Conservation (phyloP, 2,797 vertebrate species). For the Lacerta agilis region DNA sequence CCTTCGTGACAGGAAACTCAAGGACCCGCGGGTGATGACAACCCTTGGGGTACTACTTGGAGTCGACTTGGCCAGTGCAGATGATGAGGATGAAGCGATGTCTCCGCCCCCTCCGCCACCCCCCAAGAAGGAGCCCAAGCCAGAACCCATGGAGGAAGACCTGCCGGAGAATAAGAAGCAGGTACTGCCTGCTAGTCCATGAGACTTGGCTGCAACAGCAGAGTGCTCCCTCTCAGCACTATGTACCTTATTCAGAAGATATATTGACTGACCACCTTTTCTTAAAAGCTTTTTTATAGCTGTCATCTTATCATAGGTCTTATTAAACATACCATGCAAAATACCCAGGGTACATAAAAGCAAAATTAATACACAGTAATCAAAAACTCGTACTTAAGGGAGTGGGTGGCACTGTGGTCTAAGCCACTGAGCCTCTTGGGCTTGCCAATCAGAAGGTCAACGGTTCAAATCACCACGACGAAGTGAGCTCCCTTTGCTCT, state of each 20-base stretch:
- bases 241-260: background rate
- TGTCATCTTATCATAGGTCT: background rate
- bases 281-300: background rate
- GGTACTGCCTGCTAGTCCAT: constrained; percentile 65
- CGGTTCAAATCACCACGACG: too few species aligned
- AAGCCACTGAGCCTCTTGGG: too few species aligned
- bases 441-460: too few species aligned
- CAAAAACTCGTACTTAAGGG: background rate
- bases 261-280: background rate
- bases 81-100: constrained; percentile 88
- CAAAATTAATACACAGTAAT: background rate
- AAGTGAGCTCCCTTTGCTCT: too few species aligned
- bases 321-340: background rate
- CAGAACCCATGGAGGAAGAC: constrained; percentile 86
- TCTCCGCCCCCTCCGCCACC: constrained; percentile 85
- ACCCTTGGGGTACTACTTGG: constrained; percentile 93
- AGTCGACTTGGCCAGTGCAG: constrained; percentile 87
- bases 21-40: constrained; percentile 93
- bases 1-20: constrained; percentile 81
- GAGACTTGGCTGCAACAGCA: background rate
- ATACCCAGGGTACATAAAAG: background rate
- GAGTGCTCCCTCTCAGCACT: background rate
- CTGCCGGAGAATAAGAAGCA: constrained; percentile 93
- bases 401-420: too few species aligned
- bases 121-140: constrained; percentile 79